Evolutionary conservation across 2,113 vertebrate genomes (phyloP).

Genomic region (Eclectus roratus): DNA sequence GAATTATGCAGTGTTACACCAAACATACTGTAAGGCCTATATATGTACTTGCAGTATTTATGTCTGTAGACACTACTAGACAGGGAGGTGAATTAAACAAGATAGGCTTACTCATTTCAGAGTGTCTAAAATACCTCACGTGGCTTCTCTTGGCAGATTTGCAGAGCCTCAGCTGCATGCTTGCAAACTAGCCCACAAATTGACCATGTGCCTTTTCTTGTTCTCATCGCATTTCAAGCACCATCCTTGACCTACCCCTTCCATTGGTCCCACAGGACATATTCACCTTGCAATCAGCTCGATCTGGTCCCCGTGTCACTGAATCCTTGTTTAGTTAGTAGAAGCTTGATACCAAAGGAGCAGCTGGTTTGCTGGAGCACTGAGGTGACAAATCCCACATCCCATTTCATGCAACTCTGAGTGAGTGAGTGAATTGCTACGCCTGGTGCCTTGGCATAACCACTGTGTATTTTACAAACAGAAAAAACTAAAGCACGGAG

Average conservation of each 20-base stretch:
- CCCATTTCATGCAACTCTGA: not conserved
- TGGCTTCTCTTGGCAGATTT: not conserved
- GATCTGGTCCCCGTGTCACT: not conserved
- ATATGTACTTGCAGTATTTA: not conserved
- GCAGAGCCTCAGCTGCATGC: not conserved
- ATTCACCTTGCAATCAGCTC: not conserved
- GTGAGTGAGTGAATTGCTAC: not conserved
- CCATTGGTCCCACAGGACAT: not conserved
- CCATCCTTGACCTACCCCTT: not conserved
- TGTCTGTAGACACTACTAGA: not conserved
- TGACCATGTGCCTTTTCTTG: not conserved
- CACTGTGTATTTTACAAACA: not conserved
- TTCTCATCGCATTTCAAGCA: not conserved
- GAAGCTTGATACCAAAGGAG: not conserved
- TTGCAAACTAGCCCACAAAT: not conserved
- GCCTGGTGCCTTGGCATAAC: not conserved
- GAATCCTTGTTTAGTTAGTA: not conserved
- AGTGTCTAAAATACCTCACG: not conserved
- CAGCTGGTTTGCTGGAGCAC: not conserved
- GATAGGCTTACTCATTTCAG: not conserved
- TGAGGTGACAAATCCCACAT: not conserved
- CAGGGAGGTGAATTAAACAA: not conserved
- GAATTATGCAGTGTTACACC: not conserved
- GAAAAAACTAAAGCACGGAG: not conserved
- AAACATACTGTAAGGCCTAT: not conserved